Evolutionary conservation across 1,140 invertebrate genomes (phyloP).

Genomic region (Nautilus pompilius): DNA sequence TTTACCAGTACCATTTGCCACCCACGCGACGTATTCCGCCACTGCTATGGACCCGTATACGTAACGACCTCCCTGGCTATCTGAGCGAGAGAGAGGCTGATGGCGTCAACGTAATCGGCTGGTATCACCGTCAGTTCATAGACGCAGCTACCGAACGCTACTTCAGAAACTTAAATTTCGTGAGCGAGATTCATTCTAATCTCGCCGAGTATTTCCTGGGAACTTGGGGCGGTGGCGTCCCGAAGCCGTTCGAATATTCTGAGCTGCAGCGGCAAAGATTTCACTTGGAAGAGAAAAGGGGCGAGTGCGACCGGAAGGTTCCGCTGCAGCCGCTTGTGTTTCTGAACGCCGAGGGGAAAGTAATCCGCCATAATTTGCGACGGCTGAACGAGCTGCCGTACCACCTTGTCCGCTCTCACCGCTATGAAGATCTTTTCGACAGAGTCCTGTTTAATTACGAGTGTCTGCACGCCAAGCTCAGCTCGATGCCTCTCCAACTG

Average conservation of each 20-base stretch:
- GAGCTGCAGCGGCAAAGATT: constrained; percentile 88
- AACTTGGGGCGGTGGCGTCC: constrained; percentile 71
- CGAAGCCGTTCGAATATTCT: constrained; percentile 95
- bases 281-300: constrained; percentile 74
- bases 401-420: constrained; percentile 83
- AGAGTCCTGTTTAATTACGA: constrained; percentile 96
- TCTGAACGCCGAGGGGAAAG: constrained; percentile 77
- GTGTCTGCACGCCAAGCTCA: constrained; percentile 94
- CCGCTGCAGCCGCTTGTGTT: constrained; percentile 94
- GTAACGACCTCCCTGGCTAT: constrained; percentile 68
- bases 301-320: constrained; percentile 91
- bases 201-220: constrained; percentile 97
- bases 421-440: constrained; percentile 89
- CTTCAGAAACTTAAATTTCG: constrained; percentile 96
- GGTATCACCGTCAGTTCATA: constrained; percentile 75
- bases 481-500: constrained; percentile 86
- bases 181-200: constrained; percentile 93
- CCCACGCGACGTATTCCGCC: constrained; percentile 93
- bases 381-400: constrained; percentile 79
- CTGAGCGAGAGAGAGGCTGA: constrained; percentile 94
- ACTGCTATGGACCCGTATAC: constrained; percentile 82
- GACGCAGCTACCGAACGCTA: constrained; percentile 78
- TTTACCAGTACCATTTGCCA: constrained; percentile 95
- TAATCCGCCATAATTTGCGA: constrained; percentile 59
- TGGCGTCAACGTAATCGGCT: constrained; percentile 94